Evolutionary conservation across 2,797 vertebrate genomes (phyloP), one percentile per base, ranked within the genome.

Genomic region (Forpus xanthops): DNA sequence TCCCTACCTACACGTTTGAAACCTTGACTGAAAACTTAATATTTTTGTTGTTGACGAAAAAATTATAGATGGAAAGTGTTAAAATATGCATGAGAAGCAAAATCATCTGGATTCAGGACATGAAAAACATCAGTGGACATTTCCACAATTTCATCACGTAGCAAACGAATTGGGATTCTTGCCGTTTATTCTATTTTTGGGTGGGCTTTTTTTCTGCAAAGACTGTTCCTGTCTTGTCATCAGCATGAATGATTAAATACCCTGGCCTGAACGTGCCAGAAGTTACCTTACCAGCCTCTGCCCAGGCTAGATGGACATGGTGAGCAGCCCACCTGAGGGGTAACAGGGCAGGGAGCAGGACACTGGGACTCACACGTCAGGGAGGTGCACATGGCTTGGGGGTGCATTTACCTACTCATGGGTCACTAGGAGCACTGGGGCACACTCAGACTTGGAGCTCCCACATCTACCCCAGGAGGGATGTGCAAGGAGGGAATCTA

Each of bases 391-490:
- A 0, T 30, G 23, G 23, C 39, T 20, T 18, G 6, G 12, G 49
- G 12, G 5, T 61, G 4, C 10, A 19, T 64, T 52, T 5, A 1
- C 37, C 9, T 23, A 2, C 11, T n/a, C 15, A n/a, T 0, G 0
- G 11, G 10, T 50, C 3, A 3, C 18, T 62, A 53, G 49, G 62
- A 61, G 41, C 49, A 11, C 20, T 84, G 42, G 9, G n/a, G 11
- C 18, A 52, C 35, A 15, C 21, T 53, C 13, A 30, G n/a, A n/a
- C 8, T 17, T 3, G 2, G 20, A 61, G 70, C n/a, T 74, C 5
- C 14, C 45, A 35, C 11, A 8, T 44, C 4, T 39, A 1, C 8
- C 28, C 6, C 15, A 31, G 37, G n/a, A 62, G 13, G 25, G 3
- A 2, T 15, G 4, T 42, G 25, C 19, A 73, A 41, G 5, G 4